Conservation (phyloP, 1,140 invertebrate genomes). For the Bombus confusus region DNA sequence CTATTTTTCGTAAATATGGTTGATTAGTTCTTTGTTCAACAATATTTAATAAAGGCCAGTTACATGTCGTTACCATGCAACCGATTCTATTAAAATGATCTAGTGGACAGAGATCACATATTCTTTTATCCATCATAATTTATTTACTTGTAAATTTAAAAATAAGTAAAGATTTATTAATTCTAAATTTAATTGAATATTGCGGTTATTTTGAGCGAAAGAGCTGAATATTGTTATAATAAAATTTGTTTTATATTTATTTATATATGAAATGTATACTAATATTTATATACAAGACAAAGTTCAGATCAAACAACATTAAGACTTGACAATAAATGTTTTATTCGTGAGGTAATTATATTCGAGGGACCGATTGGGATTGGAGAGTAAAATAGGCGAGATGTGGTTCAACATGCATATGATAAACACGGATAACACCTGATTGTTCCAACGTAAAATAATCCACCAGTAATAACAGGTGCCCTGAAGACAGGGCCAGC, state of each 20-base stretch:
- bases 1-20: constrained; percentile 22
- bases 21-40: constrained; percentile 18
- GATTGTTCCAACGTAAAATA: constrained; percentile 44
- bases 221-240: not conserved
- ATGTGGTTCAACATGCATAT: constrained; percentile 1
- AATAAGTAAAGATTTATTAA: no score
- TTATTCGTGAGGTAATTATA: not conserved
- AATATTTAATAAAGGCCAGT: constrained; percentile 5
- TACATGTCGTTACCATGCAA: constrained; percentile 20
- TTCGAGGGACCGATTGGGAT: no score
- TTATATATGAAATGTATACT: not conserved
- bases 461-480: constrained; percentile 41
- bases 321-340: not conserved
- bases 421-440: constrained; percentile 30
- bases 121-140: constrained; percentile 9
- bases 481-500: constrained; percentile 28
- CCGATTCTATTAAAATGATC: not conserved
- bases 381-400: not conserved
- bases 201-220: not conserved
- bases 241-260: not conserved
- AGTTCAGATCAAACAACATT: not conserved
- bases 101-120: constrained; percentile 8
- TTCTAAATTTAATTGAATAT: not conserved
- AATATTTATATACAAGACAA: not conserved
- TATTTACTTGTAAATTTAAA: constrained; percentile 2